phyloP scores from a whole-genome alignment of 2,797 vertebrate species.

The Periophthalmus magnuspinnatus region DNA sequence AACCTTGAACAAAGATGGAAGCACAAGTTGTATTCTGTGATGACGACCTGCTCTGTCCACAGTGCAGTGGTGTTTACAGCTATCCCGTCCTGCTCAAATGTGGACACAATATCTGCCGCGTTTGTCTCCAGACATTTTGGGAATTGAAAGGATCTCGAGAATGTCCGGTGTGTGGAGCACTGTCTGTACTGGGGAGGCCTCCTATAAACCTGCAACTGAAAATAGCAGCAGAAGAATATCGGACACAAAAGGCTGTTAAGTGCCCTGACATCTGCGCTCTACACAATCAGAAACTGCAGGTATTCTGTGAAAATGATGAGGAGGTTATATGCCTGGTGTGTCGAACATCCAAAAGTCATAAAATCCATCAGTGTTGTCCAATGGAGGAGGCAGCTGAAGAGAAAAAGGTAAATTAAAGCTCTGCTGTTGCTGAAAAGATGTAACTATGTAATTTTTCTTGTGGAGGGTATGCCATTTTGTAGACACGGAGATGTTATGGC shows the following conservation, averaged over 20 bases:
- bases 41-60: conserved; percentile 62
- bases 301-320: conserved; percentile 71
- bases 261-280: conserved; percentile 33
- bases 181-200: conserved; percentile 54
- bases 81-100: conserved; percentile 66
- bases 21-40: not conserved
- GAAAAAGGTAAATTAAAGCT: conserved; percentile 61
- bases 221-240: conserved; percentile 59
- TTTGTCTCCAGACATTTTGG: conserved; percentile 71
- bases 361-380: conserved; percentile 56
- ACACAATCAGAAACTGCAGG: conserved; percentile 61
- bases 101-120: conserved; percentile 70
- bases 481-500: no score
- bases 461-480: no score
- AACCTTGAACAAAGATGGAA: conserved; percentile 44
- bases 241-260: not conserved
- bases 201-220: conserved; percentile 70
- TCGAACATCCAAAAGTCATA: conserved; percentile 62
- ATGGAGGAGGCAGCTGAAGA: conserved; percentile 60
- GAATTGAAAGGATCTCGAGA: conserved; percentile 52
- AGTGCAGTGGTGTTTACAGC: conserved; percentile 61
- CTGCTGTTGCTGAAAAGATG: no score
- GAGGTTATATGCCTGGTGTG: conserved; percentile 66
- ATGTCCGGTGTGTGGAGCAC: conserved; percentile 66
- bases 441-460: no score